Evolutionary conservation across 1,140 invertebrate species (phyloP), one percentile per base, ranked within the genome.

Genomic region (Penaeus vannamei): DNA sequence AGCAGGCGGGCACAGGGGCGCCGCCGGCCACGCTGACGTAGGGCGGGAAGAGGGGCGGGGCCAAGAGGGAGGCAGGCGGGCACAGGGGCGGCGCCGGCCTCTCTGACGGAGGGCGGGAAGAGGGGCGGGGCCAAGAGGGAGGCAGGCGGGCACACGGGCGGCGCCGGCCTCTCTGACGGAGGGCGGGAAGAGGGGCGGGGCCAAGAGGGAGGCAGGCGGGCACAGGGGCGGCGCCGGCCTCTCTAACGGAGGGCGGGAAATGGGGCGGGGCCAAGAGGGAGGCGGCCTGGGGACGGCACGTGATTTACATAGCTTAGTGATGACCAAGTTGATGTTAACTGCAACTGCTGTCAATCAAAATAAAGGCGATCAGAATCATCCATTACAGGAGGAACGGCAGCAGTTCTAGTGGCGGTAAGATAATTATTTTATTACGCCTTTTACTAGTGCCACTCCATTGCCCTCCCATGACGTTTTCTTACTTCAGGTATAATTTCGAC

Each of bases 401-500:
- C 17, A n/a, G 53, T 29, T 19, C 0, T 36, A 23, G 53, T 29
- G 61, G 46, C 5, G 8, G 32, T 12, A 83, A 2, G 2, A 76
- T 14, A 4, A 26, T 5, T 36, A 72, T 72, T 19, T 76, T 76
- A 36, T 36, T 53, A 53, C 0, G 10, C 12, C 12, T 10, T 14
- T 8, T 76, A 76, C 69, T 29, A 76, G 17, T 36, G 26, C 32
- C 66, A 26, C n/a, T 76, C 69, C 8, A 17, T 23, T 0, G 26
- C 69, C 23, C 69, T n/a, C 69, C 20, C n/a, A 2, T 36, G 26
- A 17, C 36, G 4, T n/a, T 36, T 76, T 76, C 22, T 76, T n/a
- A 26, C 53, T 92, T 92, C 91, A 96, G 95, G 91, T 98, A 98
- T 93, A 95, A 97, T 92, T 95, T 95, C 79, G 97, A 98, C 92